Evolutionary conservation across 2,888 invertebrate genomes (phyloP), one percentile per base, ranked within the genome.

Genomic region (Mylabris sibirica): DNA sequence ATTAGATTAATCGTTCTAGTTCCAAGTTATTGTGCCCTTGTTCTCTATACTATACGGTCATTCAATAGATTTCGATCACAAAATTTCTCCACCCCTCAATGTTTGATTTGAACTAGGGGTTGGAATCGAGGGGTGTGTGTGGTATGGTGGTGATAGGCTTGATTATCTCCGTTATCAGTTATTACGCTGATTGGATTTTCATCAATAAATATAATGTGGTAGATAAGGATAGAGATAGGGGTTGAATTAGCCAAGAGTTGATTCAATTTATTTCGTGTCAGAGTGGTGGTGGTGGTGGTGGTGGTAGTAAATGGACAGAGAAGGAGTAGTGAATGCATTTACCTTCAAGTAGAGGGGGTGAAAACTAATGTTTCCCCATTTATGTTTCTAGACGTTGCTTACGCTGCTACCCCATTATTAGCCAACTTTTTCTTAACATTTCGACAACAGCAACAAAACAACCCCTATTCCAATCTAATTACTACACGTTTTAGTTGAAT

Each of bases 291-390:
- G 24, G 61, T 49, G 53, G 53, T 35, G 61, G 14, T 61, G 34
- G 61, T 26, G 53, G 49, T 62, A 66, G 38, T 17, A 60, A 60
- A 26, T 12, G 34, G 12, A 30, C 26, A 30, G 12, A 24, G 66
- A 30, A 9, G 59, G 26, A 44, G 22, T 30, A 22, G 2, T 9
- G 30, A 35, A 66, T 62, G 62, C 66, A 61, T 65, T 57, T 60
- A 66, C 57, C 62, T 66, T 62, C 24, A 14, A 26, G 26, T 30
- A 30, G n/a, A n/a, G 30, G 30, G 30, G n/a, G 30, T 22, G 26
- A 30, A 66, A 62, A 66, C 66, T 66, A 62, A 66, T 66, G 66
- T 62, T 38, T 66, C 38, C 62, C 62, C 66, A 66, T 66, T 66
- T 66, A 44, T 57, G 14, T 14, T 57, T 22, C 57, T 22, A 5